Percentiles rank a stretch among this genome's conserved stretches.
phyloP scores from a whole-genome alignment of 2,888 invertebrate species.

The Hyposoter dolosus region DNA sequence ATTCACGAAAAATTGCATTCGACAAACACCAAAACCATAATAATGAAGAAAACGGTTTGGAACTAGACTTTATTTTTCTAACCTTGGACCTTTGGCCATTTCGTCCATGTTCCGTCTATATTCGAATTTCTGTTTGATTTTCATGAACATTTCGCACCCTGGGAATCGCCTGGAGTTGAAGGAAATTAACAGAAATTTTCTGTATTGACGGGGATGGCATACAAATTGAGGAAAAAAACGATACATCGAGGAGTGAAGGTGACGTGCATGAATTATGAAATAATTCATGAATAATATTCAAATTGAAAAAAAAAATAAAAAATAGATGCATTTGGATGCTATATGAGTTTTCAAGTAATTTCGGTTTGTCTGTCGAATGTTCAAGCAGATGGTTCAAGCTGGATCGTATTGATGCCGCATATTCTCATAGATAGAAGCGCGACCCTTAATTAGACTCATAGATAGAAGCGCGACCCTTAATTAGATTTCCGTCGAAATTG shows the following conservation, averaged over 20 bases:
- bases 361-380: background rate
- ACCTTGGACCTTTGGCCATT: background rate
- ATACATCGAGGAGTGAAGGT: too few relatives aligned
- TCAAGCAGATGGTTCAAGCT: background rate
- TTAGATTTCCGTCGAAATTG: conserved; percentile 24
- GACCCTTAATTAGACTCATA: conserved; percentile 7
- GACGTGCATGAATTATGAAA: too few relatives aligned
- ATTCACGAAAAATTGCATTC: background rate
- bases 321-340: background rate
- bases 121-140: too few relatives aligned
- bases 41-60: background rate
- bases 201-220: too few relatives aligned
- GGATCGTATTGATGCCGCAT: background rate
- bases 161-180: too few relatives aligned
- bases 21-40: background rate
- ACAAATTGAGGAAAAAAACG: too few relatives aligned
- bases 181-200: too few relatives aligned
- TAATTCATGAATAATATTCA: background rate
- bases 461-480: background rate
- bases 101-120: too few relatives aligned
- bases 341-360: background rate
- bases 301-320: background rate
- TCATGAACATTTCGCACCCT: too few relatives aligned
- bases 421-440: background rate
- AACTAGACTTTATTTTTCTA: background rate